Evolutionary conservation across 2,113 vertebrate species (phyloP).

Genomic region (Bubo bubo): DNA sequence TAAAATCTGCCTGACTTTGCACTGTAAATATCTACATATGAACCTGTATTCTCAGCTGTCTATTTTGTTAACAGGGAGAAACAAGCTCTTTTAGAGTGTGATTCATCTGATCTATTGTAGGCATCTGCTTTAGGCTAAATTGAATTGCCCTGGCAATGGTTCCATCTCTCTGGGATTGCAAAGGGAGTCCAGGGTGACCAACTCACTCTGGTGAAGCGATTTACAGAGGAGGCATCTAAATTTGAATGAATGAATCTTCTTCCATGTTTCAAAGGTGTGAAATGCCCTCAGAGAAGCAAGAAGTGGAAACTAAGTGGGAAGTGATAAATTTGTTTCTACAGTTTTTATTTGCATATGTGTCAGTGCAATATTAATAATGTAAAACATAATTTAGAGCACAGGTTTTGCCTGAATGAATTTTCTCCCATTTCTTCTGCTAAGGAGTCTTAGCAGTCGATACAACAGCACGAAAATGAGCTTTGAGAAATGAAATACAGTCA

Average conservation of each 20-base stretch:
- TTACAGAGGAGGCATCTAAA: not conserved
- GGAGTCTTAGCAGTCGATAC: not conserved
- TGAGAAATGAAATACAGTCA: not conserved
- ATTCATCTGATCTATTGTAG: not conserved
- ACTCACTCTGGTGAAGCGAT: not conserved
- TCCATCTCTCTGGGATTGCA: not conserved
- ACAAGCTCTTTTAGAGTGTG: not conserved
- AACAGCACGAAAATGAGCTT: not conserved
- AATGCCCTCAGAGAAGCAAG: not conserved
- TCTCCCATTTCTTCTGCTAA: not conserved
- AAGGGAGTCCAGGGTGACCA: not conserved
- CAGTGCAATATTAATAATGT: not conserved
- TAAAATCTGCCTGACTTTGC: not conserved
- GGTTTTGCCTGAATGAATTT: not conserved
- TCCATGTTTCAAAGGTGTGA: not conserved
- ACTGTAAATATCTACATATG: not conserved
- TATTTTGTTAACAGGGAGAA: not conserved
- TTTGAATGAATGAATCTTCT: not conserved
- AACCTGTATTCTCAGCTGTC: not conserved
- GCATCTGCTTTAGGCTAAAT: not conserved
- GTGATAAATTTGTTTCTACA: not conserved
- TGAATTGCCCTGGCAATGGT: not conserved
- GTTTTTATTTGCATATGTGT: not conserved
- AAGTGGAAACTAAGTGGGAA: not conserved
- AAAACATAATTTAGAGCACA: not conserved